These are phyloP conservation scores for Tetraneura akinire DNA, from an alignment of 1,140 invertebrate species.

Conservation along the genomic window DNA sequence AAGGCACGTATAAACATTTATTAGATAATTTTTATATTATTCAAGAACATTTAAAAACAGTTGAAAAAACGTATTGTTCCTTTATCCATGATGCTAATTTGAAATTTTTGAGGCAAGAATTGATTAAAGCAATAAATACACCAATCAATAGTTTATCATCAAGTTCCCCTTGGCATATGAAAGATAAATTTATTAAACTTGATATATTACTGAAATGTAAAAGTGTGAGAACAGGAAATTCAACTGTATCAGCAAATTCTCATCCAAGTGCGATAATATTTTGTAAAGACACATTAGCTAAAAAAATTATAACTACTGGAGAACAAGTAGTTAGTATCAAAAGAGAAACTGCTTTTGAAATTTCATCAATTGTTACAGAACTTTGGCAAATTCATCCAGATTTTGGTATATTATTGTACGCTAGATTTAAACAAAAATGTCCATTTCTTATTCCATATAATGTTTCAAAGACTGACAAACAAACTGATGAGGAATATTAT, in stretches of 20 bases:
- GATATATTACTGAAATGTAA: constrained; percentile 36
- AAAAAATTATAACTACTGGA: constrained; percentile 45
- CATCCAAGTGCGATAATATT: constrained; percentile 24
- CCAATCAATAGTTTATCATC: constrained; percentile 46
- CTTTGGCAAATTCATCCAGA: constrained; percentile 77
- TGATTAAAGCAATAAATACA: constrained; percentile 36
- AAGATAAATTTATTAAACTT: constrained; percentile 41
- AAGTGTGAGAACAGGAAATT: constrained; percentile 40
- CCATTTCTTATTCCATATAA: constrained; percentile 76
- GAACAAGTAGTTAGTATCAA: constrained; percentile 60
- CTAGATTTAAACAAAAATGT: constrained; percentile 75
- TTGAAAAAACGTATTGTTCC: constrained; percentile 2
- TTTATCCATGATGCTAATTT: neutral
- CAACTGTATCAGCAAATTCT: constrained; percentile 15
- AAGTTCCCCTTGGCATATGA: constrained; percentile 27
- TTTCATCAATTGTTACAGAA: constrained; percentile 75
- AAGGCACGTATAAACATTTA: constrained; percentile 26
- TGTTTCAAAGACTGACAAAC: constrained; percentile 18
- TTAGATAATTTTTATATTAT: constrained; percentile 16
- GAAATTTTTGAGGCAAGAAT: constrained; percentile 32
- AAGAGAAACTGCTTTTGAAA: constrained; percentile 79
- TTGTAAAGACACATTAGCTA: constrained; percentile 44
- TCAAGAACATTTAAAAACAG: constrained; percentile 4
- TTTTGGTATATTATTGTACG: constrained; percentile 76
- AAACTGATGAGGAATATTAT: constrained; percentile 34